Conservation (phyloP, 2,113 vertebrate genomes). For the Marmota monax region DNA sequence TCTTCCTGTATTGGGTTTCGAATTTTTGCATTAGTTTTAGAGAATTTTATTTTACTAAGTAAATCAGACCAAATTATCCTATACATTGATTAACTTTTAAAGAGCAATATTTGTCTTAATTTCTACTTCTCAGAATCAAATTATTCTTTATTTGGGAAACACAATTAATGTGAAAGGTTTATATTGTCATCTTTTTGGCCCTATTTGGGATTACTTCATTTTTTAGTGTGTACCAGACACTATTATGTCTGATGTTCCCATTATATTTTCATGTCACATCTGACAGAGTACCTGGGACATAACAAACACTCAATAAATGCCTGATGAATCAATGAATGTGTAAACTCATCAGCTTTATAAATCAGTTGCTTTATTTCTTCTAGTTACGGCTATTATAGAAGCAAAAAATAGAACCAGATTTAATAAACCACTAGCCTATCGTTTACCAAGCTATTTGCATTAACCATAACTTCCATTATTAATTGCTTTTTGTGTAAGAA, state of each 20-base stretch:
- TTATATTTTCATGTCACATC: constrained; percentile 56
- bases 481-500: constrained; percentile 66
- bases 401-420: constrained; percentile 63
- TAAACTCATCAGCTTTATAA: constrained; percentile 68
- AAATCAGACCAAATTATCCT: background rate
- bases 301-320: constrained; percentile 44
- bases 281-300: background rate
- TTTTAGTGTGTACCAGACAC: background rate
- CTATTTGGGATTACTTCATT: constrained; percentile 34
- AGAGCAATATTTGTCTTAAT: background rate
- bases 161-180: background rate
- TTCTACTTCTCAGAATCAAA: constrained; percentile 10
- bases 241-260: background rate
- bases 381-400: constrained; percentile 34
- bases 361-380: constrained; percentile 60
- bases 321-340: constrained; percentile 43
- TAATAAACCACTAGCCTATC: constrained; percentile 64
- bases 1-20: background rate
- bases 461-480: constrained; percentile 57
- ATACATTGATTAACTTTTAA: background rate
- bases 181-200: background rate
- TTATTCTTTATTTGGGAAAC: constrained; percentile 27
- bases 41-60: constrained; percentile 49
- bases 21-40: background rate
- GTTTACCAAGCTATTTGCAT: constrained; percentile 59